These are phyloP conservation scores for Hycleus cichorii DNA, from an alignment of 1,140 invertebrate genomes.

Conservation along the genomic window DNA sequence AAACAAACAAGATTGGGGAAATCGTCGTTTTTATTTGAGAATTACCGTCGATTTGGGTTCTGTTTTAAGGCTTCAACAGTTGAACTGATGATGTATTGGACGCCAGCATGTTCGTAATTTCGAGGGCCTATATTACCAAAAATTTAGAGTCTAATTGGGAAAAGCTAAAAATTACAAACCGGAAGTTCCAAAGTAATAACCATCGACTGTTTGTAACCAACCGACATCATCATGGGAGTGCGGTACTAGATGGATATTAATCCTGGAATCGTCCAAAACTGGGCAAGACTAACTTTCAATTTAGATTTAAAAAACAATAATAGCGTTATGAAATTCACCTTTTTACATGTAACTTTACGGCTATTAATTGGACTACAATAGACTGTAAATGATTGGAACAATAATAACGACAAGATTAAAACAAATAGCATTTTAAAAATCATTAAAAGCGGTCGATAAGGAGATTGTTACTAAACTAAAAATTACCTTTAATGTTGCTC, in stretches of 20 bases:
- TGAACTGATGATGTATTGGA: conserved; percentile 27
- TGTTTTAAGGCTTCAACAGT: conserved; percentile 20
- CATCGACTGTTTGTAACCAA: conserved; percentile 77
- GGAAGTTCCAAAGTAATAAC: conserved; percentile 64
- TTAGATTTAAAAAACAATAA: background rate
- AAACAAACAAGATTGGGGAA: background rate
- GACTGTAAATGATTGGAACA: no score
- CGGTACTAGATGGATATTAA: conserved; percentile 68
- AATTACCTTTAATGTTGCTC: no score
- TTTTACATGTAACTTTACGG: no score
- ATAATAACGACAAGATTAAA: no score
- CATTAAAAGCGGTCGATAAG: no score
- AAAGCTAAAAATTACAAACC: conserved; percentile 38
- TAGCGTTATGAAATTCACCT: background rate
- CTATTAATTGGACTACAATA: no score
- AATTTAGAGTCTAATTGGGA: background rate
- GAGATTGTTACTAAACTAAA: no score
- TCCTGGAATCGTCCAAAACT: conserved; percentile 37
- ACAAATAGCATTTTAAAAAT: no score
- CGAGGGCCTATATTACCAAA: background rate
- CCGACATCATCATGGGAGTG: conserved; percentile 75
- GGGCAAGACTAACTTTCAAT: conserved; percentile 44
- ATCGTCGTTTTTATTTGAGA: background rate
- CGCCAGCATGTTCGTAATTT: conserved; percentile 13
- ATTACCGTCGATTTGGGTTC: conserved; percentile 27